phyloP scores from a whole-genome alignment of 2,888 invertebrate genomes.

The Limnephilus marmoratus region DNA sequence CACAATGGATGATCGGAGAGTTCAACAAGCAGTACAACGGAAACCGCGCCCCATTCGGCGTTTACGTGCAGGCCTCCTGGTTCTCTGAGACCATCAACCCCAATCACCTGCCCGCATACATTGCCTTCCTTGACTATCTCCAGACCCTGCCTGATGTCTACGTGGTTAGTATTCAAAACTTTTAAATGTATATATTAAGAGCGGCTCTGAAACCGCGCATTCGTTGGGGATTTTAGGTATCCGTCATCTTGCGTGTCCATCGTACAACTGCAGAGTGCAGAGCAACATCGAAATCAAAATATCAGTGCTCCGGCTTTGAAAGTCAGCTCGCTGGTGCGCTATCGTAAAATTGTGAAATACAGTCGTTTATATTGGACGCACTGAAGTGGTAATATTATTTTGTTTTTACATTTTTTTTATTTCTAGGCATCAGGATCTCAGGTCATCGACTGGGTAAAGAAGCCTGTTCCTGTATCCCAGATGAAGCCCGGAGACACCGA shows the following conservation, averaged over 20 bases:
- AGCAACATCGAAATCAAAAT: too few relatives aligned
- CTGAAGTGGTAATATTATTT: too few relatives aligned
- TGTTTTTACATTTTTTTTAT: background rate
- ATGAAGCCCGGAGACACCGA: slow-evolving; percentile 68
- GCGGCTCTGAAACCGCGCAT: too few relatives aligned
- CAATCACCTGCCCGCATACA: slow-evolving; percentile 75
- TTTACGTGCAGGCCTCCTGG: slow-evolving; percentile 83
- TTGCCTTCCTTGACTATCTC: slow-evolving; percentile 77
- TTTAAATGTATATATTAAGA: background rate
- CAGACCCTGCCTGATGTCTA: slow-evolving; percentile 78
- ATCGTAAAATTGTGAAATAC: too few relatives aligned
- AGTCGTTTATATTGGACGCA: too few relatives aligned
- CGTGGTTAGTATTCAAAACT: slow-evolving; percentile 72
- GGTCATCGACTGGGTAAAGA: slow-evolving; percentile 78
- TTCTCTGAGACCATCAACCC: slow-evolving; percentile 73
- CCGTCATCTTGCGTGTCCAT: too few relatives aligned
- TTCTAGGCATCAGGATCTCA: slow-evolving; percentile 72
- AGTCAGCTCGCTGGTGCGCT: too few relatives aligned
- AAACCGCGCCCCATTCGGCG: slow-evolving; percentile 82
- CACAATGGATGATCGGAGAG: slow-evolving; percentile 79
- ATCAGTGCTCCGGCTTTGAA: too few relatives aligned
- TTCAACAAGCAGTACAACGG: slow-evolving; percentile 81
- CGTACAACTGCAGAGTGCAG: too few relatives aligned
- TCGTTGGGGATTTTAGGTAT: too few relatives aligned
- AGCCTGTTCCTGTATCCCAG: slow-evolving; percentile 74